phyloP scores from a whole-genome alignment of 2,888 invertebrate genomes.

The Lycocerus yunnanus region DNA sequence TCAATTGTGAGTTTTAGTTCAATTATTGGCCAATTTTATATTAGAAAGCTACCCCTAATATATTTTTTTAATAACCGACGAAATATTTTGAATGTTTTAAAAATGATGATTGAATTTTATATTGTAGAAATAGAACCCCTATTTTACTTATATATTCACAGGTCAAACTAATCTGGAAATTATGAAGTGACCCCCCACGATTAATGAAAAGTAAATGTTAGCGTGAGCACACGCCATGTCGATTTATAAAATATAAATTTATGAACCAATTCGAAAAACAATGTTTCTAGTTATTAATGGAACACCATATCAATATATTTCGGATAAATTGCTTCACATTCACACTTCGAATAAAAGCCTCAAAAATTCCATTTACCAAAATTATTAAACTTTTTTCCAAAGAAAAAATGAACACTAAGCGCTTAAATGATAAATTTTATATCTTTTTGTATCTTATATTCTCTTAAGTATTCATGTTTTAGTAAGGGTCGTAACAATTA shows the following conservation, averaged over 20 bases:
- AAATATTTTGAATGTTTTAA: neutral
- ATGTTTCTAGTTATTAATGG: slow-evolving; percentile 39
- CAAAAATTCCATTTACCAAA: neutral
- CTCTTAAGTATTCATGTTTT: slow-evolving; percentile 26
- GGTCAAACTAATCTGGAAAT: slow-evolving; percentile 40
- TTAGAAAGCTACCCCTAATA: slow-evolving; percentile 26
- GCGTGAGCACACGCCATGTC: slow-evolving; percentile 42
- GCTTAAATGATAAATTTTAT: slow-evolving; percentile 25
- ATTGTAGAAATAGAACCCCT: slow-evolving; percentile 39
- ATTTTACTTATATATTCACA: slow-evolving; percentile 41
- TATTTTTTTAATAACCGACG: slow-evolving; percentile 1
- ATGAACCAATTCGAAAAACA: slow-evolving; percentile 43
- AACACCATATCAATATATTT: slow-evolving; percentile 23
- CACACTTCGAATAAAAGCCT: neutral
- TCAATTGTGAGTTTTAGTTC: slow-evolving; percentile 49
- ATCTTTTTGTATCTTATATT: slow-evolving; percentile 26
- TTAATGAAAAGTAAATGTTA: slow-evolving; percentile 32
- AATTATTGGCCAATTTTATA: slow-evolving; percentile 33
- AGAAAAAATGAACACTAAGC: neutral
- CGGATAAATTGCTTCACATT: slow-evolving; percentile 13
- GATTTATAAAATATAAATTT: slow-evolving; percentile 44
- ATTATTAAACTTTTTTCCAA: neutral
- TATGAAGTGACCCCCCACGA: slow-evolving; percentile 38
- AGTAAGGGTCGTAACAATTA: slow-evolving; percentile 44
- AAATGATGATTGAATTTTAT: neutral